These are phyloP conservation scores for Sebastes cheni DNA, from an alignment of 2,797 vertebrate species.

Conservation along the genomic window DNA sequence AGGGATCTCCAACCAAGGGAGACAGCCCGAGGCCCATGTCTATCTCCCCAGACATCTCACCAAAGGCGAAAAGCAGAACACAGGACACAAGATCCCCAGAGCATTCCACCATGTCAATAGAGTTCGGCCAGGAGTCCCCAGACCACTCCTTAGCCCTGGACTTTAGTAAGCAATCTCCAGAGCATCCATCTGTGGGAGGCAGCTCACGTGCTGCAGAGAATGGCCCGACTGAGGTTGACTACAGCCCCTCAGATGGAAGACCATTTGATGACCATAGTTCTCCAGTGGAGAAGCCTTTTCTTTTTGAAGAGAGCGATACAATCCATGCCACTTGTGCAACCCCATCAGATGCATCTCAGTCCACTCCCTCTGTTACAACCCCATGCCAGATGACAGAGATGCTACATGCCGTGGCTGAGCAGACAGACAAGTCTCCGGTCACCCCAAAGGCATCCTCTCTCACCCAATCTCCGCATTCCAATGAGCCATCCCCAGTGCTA, in stretches of 20 bases:
- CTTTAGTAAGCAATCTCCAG: slow-evolving; percentile 95
- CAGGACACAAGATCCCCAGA: slow-evolving; percentile 90
- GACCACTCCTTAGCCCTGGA: slow-evolving; percentile 94
- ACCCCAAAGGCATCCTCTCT: slow-evolving; percentile 74
- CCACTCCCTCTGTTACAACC: slow-evolving; percentile 91
- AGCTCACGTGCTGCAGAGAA: slow-evolving; percentile 89
- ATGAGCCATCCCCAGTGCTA: slow-evolving; percentile 66
- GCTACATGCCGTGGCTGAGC: slow-evolving; percentile 52
- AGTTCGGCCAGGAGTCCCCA: slow-evolving; percentile 91
- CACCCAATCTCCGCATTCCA: slow-evolving; percentile 75
- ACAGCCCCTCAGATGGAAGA: slow-evolving; percentile 87
- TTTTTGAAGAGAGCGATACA: slow-evolving; percentile 87
- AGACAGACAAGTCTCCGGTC: slow-evolving; percentile 70
- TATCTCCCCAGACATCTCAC: slow-evolving; percentile 95
- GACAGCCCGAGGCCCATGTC: slow-evolving; percentile 96
- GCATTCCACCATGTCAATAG: slow-evolving; percentile 90
- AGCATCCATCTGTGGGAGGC: slow-evolving; percentile 82
- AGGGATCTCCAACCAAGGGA: slow-evolving; percentile 93
- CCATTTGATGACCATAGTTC: slow-evolving; percentile 76
- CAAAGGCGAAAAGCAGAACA: slow-evolving; percentile 88
- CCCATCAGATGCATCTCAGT: slow-evolving; percentile 93
- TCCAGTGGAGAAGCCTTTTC: slow-evolving; percentile 81
- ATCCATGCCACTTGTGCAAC: slow-evolving; percentile 87
- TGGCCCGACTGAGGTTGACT: slow-evolving; percentile 95
- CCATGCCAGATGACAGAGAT: slow-evolving; percentile 88